These are phyloP conservation scores for Beris morrisii DNA, from an alignment of 2,888 invertebrate genomes.

Conservation along the genomic window DNA sequence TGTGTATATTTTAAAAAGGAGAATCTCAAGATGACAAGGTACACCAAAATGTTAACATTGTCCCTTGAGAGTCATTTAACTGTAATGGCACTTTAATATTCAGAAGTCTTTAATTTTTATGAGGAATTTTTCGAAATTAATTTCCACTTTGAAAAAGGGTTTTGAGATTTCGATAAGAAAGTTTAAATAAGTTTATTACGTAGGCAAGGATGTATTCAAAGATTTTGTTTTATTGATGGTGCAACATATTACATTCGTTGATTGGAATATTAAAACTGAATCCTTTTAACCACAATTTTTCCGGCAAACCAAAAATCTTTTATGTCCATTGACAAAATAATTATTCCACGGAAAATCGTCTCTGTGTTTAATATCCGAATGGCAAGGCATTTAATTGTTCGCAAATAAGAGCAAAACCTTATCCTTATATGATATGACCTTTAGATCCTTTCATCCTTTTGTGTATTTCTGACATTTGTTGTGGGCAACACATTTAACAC, in stretches of 20 bases:
- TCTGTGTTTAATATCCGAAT: neutral
- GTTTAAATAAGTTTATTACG: too few relatives aligned
- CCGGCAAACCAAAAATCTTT: too few relatives aligned
- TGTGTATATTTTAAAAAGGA: neutral
- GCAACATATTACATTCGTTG: too few relatives aligned
- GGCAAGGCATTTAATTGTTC: slow-evolving; percentile 24
- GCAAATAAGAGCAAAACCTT: slow-evolving; percentile 20
- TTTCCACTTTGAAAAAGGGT: too few relatives aligned
- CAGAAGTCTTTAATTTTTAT: slow-evolving; percentile 29
- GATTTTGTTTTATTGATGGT: too few relatives aligned
- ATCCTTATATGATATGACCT: slow-evolving; percentile 14
- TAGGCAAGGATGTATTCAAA: too few relatives aligned
- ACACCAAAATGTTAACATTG: slow-evolving; percentile 32
- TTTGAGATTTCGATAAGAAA: too few relatives aligned
- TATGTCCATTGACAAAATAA: too few relatives aligned
- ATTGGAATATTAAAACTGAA: too few relatives aligned
- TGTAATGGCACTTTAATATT: slow-evolving; percentile 35
- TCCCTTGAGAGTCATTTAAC: slow-evolving; percentile 33
- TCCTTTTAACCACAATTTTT: too few relatives aligned
- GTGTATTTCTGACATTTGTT: slow-evolving; percentile 37
- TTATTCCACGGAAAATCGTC: too few relatives aligned
- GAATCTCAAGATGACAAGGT: slow-evolving; percentile 25
- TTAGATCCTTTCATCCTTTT: slow-evolving; percentile 33
- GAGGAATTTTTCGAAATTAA: neutral
- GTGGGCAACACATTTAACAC: slow-evolving; percentile 40